Conservation (phyloP, 2,797 vertebrate species). For the Coreius guichenoti region DNA sequence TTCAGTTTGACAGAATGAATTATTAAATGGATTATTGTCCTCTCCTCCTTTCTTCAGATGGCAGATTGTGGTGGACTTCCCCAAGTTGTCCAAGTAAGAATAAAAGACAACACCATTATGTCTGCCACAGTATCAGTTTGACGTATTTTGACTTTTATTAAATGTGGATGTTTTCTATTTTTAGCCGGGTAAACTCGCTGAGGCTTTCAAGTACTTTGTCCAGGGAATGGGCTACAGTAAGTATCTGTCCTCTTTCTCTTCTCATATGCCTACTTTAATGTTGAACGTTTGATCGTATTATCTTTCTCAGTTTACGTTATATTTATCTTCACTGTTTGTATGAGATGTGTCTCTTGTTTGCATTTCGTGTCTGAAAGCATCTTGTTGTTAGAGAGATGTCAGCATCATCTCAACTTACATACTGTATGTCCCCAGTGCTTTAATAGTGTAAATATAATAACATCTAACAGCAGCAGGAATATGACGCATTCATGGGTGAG, state of each 20-base stretch:
- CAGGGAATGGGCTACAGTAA: conserved; percentile 85
- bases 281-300: conserved; percentile 14
- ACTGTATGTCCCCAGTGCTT: neutral
- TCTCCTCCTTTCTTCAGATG: conserved; percentile 83
- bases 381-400: conserved; percentile 46
- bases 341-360: conserved; percentile 45
- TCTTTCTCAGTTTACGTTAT: conserved; percentile 33
- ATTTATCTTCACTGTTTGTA: conserved; percentile 32
- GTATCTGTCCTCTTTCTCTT: conserved; percentile 57
- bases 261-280: neutral
- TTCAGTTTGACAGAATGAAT: neutral
- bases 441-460: neutral
- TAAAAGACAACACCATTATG: neutral
- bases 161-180: conserved; percentile 34
- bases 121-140: neutral
- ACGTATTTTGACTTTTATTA: neutral
- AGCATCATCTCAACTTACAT: conserved; percentile 31
- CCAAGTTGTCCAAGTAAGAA: conserved; percentile 93
- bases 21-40: neutral
- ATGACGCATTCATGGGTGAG: neutral
- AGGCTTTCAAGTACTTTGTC: conserved; percentile 82
- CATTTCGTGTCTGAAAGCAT: conserved; percentile 49
- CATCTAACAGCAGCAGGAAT: neutral
- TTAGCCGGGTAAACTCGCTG: conserved; percentile 79
- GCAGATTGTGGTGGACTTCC: conserved; percentile 94